phyloP scores from a whole-genome alignment of 1,140 invertebrate species.

The Dinothrombium tinctorium region DNA sequence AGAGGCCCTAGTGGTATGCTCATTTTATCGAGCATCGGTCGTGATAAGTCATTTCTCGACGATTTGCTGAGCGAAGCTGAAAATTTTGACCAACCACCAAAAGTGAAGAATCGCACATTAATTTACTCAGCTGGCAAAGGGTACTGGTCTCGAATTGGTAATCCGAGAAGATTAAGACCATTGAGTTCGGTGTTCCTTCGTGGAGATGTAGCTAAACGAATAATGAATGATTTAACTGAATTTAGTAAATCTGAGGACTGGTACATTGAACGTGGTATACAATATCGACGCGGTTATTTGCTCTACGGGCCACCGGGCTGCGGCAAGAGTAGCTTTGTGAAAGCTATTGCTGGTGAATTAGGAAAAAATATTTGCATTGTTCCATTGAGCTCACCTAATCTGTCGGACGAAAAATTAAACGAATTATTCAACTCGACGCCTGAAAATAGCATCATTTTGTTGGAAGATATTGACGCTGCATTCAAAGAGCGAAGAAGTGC shows the following conservation, averaged over 20 bases:
- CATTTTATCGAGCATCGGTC: too few species aligned
- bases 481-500: slow-evolving; percentile 54
- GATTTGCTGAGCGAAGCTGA: too few species aligned
- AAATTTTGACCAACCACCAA: too few species aligned
- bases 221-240: slow-evolving; percentile 63
- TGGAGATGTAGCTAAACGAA: slow-evolving; percentile 43
- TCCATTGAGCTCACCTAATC: slow-evolving; percentile 76
- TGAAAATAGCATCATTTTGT: slow-evolving; percentile 66
- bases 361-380: slow-evolving; percentile 89
- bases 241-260: slow-evolving; percentile 73
- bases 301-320: slow-evolving; percentile 80
- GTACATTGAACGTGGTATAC: slow-evolving; percentile 67
- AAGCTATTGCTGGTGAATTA: slow-evolving; percentile 74
- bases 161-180: slow-evolving; percentile 62
- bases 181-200: slow-evolving; percentile 74
- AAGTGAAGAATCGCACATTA: too few species aligned
- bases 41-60: too few species aligned
- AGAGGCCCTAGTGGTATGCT: too few species aligned
- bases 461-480: slow-evolving; percentile 95
- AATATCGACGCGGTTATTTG: slow-evolving; percentile 53
- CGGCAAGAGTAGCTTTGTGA: slow-evolving; percentile 93
- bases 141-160: slow-evolving; percentile 83
- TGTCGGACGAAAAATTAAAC: slow-evolving; percentile 86
- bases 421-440: slow-evolving; percentile 74
- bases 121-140: slow-evolving; percentile 88